Percentiles rank a stretch among this genome's conserved stretches.
These are phyloP conservation scores for Betta splendens DNA, from an alignment of 2,797 vertebrate species.

Conservation along the genomic window DNA sequence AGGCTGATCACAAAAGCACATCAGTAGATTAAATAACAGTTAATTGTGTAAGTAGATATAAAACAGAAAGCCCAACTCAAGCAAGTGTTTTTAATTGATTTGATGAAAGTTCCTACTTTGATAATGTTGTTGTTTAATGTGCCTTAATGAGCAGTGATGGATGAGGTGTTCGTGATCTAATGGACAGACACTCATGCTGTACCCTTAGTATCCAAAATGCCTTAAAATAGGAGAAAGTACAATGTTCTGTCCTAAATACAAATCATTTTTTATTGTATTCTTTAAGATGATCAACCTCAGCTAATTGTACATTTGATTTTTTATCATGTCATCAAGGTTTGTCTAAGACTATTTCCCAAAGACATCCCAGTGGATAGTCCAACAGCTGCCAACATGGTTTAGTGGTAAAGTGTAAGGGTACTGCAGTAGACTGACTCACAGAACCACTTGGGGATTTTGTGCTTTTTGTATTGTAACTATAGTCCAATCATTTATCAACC, in stretches of 20 bases:
- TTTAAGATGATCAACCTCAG: background rate
- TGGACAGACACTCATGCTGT: background rate
- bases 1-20: background rate
- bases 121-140: constrained; percentile 34
- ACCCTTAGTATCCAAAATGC: constrained; percentile 16
- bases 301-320: no score
- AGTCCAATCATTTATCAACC: constrained; percentile 8
- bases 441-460: constrained; percentile 22
- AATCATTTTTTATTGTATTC: constrained; percentile 7
- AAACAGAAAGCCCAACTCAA: background rate
- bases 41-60: background rate
- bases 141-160: constrained; percentile 45
- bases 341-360: background rate
- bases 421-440: background rate
- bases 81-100: background rate
- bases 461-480: constrained; percentile 1
- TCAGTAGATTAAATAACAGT: background rate
- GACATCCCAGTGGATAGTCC: background rate
- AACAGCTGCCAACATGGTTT: background rate
- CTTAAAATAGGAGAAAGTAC: constrained; percentile 22
- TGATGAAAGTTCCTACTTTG: background rate
- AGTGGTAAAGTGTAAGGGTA: background rate
- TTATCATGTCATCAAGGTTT: no score
- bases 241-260: constrained; percentile 20
- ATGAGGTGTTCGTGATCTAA: constrained; percentile 3